Percentiles rank a stretch among this genome's conserved stretches.
These are phyloP conservation scores for Elaphurus davidianus DNA, from an alignment of 2,113 vertebrate species.

Conservation along the genomic window DNA sequence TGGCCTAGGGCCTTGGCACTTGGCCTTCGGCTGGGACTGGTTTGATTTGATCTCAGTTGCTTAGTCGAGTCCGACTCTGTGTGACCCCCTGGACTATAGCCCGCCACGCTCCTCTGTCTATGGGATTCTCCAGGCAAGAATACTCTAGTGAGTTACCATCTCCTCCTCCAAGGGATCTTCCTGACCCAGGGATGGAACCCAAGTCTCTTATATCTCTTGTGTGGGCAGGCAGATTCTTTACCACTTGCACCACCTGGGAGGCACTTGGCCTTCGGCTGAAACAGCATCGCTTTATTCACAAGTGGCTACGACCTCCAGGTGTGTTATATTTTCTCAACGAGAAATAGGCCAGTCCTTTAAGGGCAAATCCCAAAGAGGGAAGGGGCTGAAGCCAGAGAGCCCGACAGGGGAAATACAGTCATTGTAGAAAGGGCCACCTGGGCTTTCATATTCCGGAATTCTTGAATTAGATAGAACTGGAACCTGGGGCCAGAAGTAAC, in stretches of 20 bases:
- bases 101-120: background rate
- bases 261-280: background rate
- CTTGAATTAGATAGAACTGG: background rate
- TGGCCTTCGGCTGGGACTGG: background rate
- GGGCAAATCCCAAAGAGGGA: background rate
- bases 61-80: background rate
- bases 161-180: background rate
- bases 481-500: background rate
- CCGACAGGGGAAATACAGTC: fast-evolving
- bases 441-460: background rate
- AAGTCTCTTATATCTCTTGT: background rate
- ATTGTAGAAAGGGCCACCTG: background rate
- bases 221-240: background rate
- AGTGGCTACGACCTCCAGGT: background rate
- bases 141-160: background rate
- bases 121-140: background rate
- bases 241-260: background rate
- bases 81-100: background rate
- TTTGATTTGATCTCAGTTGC: background rate
- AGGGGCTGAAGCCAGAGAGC: background rate
- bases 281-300: background rate
- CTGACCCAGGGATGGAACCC: background rate
- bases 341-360: background rate
- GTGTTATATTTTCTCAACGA: background rate
- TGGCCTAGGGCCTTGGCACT: fast-evolving